Evolutionary conservation across 2,797 vertebrate species (phyloP), one percentile per base, ranked within the genome.

Genomic region (Eulemur albifrons): DNA sequence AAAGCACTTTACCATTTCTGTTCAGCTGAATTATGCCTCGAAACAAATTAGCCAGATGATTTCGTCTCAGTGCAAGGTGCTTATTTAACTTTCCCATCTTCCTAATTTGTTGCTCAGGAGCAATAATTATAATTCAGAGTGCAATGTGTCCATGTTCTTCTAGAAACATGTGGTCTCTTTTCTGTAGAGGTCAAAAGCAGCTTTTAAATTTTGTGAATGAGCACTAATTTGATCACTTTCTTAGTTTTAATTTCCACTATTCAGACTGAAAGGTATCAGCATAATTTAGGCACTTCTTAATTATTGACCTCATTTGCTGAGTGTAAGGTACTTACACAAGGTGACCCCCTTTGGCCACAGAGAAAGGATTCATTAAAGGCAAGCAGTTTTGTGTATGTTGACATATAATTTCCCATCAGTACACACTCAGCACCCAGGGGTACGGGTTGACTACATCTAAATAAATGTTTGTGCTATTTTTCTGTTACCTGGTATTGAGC

Each of bases 11-110:
- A 4, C 88, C 30, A 0, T 94, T 87, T 72, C 88, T 59, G 4
- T 54, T 40, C 59, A 38, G 75, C 95, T 50, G 83, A 94, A 72
- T 87, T 43, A 73, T 30, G 84, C 90, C 83, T 92, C 20, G 8
- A 85, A 96, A 90, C 89, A 95, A 81, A 94, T 95, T 70, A 93
- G 93, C 65, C 89, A 93, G 35, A 70, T 63, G 90, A 93, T 79
- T 76, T 94, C 48, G 67, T 88, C 89, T 59, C 73, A 18, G 88
- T 54, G 81, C 69, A 4, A 32, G 17, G 63, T 65, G 69, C 13
- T n/a, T 91, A 43, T 43, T 70, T 73, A 65, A 35, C 4, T 93
- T 87, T 13, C 84, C 88, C 21, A 70, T 38, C 40, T 95, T 94
- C 48, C 72, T 84, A 15, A 54, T 97, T 96, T 75, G 96, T 96